A percentile compares a stretch with the other conserved stretches of the same genome.
phyloP scores from a whole-genome alignment of 2,888 invertebrate genomes.

The Phytoseiulus persimilis region DNA sequence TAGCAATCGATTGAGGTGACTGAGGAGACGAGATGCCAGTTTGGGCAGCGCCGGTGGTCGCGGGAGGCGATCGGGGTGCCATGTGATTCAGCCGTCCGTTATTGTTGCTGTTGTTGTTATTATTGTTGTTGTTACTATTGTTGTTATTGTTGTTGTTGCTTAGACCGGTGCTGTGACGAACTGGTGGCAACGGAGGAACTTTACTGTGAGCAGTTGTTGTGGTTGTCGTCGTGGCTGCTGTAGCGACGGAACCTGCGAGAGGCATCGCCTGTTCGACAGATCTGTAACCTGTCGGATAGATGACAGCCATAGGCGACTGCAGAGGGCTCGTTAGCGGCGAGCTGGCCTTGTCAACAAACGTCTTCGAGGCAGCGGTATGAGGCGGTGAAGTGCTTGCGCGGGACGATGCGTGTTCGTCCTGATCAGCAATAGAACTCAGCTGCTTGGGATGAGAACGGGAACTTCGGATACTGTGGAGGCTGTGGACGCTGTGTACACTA shows the following conservation, averaged over 20 bases:
- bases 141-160: constrained; percentile 37
- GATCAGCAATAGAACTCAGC: constrained; percentile 37
- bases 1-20: constrained; percentile 21
- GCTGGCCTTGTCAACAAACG: constrained; percentile 46
- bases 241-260: neutral
- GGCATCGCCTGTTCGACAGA: neutral
- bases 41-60: constrained; percentile 40
- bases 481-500: constrained; percentile 93
- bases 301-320: constrained; percentile 25
- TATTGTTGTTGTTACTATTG: constrained; percentile 41
- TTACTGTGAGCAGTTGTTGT: constrained; percentile 41
- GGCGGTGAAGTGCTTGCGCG: constrained; percentile 52
- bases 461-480: constrained; percentile 74
- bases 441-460: constrained; percentile 67
- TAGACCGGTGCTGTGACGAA: constrained; percentile 20
- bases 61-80: constrained; percentile 41
- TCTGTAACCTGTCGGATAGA: constrained; percentile 31
- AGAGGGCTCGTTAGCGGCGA: constrained; percentile 26
- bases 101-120: constrained; percentile 40
- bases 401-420: constrained; percentile 53
- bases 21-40: constrained; percentile 16
- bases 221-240: constrained; percentile 40
- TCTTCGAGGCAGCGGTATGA: constrained; percentile 44
- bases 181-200: constrained; percentile 25
- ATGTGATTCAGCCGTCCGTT: constrained; percentile 41